Percentiles rank a stretch among this genome's conserved stretches.
Evolutionary conservation across 2,888 invertebrate genomes (phyloP).

Genomic region (Busseola fusca): DNA sequence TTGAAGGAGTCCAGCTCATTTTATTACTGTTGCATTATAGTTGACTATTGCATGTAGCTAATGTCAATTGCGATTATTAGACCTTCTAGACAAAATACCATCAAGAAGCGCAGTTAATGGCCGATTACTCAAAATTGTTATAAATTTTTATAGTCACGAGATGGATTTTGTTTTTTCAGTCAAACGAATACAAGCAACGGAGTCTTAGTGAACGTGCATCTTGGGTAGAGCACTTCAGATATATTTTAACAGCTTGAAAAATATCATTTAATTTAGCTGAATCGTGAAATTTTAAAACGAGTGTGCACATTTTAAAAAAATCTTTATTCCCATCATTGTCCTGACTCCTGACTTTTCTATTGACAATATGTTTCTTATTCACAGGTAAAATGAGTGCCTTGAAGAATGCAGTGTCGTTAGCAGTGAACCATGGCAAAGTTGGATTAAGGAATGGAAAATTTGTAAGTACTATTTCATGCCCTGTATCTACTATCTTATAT

Average conservation of each 20-base stretch:
- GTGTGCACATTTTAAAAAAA: neutral
- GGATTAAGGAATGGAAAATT: constrained; percentile 75
- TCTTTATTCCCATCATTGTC: neutral
- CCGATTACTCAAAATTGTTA: constrained; percentile 31
- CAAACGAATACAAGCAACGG: neutral
- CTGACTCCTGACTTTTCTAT: neutral
- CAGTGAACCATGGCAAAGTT: constrained; percentile 74
- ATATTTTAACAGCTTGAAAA: neutral
- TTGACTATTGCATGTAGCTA: constrained; percentile 7
- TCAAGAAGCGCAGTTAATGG: constrained; percentile 6
- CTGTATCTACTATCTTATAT: too few relatives aligned
- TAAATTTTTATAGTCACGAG: constrained; percentile 24
- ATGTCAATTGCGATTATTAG: constrained; percentile 8
- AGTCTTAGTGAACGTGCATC: neutral
- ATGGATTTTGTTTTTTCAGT: neutral
- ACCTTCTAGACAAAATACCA: constrained; percentile 3
- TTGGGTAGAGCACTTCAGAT: neutral
- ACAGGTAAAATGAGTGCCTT: constrained; percentile 78
- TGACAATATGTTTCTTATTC: constrained; percentile 45
- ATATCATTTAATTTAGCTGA: neutral
- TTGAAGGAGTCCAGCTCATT: too few relatives aligned
- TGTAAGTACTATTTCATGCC: constrained; percentile 57
- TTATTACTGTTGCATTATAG: too few relatives aligned
- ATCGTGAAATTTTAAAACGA: neutral
- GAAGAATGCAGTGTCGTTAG: constrained; percentile 75